Conservation (phyloP, 2,888 invertebrate species). For the Noctua fimbriata region DNA sequence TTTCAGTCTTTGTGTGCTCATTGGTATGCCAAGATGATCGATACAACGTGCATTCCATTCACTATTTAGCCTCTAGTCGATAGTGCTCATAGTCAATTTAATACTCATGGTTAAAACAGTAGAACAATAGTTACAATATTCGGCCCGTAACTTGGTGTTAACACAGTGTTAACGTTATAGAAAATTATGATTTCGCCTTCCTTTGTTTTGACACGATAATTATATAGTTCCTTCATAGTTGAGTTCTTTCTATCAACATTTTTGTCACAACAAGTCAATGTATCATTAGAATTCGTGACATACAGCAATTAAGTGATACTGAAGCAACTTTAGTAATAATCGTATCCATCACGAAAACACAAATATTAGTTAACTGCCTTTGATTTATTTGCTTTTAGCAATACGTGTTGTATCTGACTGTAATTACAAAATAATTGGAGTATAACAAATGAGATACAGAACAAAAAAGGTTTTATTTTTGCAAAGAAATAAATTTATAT, state of each 20-base stretch:
- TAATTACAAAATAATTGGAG: conserved; percentile 59
- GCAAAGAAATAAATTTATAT: conserved; percentile 29
- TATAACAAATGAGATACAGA: conserved; percentile 49
- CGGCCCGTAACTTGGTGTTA: neutral
- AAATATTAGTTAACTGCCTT: conserved; percentile 29
- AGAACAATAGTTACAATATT: too few species aligned
- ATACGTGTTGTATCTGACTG: conserved; percentile 22
- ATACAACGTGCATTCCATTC: neutral
- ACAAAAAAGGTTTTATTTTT: conserved; percentile 54
- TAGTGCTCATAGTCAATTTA: neutral
- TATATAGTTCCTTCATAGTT: conserved; percentile 12
- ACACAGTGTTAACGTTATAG: neutral
- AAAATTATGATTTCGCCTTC: conserved; percentile 3
- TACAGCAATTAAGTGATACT: conserved; percentile 33
- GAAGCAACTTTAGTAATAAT: conserved; percentile 31
- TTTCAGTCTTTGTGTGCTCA: neutral
- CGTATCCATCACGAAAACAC: conserved; percentile 34
- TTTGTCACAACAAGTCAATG: conserved; percentile 28
- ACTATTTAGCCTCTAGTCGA: neutral
- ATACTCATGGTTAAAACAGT: neutral
- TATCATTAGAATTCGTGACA: conserved; percentile 43
- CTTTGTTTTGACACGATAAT: conserved; percentile 18
- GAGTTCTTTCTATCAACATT: conserved; percentile 29
- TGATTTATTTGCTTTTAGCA: conserved; percentile 53
- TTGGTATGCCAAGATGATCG: neutral